Percentiles rank a stretch among this genome's conserved stretches.
These are phyloP conservation scores for Morphnarchus princeps DNA, from an alignment of 2,113 vertebrate genomes.

Conservation along the genomic window DNA sequence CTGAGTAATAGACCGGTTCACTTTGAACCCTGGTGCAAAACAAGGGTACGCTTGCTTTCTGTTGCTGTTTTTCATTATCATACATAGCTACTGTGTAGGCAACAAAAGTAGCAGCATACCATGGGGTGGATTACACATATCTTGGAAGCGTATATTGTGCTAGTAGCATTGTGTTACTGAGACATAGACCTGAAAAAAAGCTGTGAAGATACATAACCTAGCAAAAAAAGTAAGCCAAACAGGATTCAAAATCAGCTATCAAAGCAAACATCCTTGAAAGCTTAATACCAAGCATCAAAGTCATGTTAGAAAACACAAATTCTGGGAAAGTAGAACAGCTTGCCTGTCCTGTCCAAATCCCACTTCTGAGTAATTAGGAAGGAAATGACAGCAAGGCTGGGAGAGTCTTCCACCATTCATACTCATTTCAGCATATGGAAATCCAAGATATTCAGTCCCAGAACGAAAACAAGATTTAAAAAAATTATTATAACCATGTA, in stretches of 20 bases:
- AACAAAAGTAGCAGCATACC: neutral
- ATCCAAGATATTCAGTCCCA: neutral
- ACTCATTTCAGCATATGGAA: neutral
- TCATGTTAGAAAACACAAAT: neutral
- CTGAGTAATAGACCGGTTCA: neutral
- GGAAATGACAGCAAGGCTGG: neutral
- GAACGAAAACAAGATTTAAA: neutral
- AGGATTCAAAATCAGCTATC: neutral
- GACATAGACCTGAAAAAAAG: neutral
- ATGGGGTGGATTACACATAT: neutral
- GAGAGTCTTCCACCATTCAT: neutral
- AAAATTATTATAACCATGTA: neutral
- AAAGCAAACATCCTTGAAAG: constrained; percentile 12
- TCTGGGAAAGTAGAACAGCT: neutral
- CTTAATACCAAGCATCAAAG: neutral
- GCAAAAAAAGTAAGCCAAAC: neutral
- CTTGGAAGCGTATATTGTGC: neutral
- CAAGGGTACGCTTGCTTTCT: neutral
- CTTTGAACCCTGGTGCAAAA: neutral
- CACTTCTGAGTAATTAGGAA: neutral
- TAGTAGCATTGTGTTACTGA: neutral
- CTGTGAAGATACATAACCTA: neutral
- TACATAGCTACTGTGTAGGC: neutral
- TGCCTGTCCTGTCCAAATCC: neutral
- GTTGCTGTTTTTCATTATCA: neutral